Evolutionary conservation across 1,140 invertebrate genomes (phyloP), one percentile per base, ranked within the genome.

Genomic region (Tetranychus urticae): DNA sequence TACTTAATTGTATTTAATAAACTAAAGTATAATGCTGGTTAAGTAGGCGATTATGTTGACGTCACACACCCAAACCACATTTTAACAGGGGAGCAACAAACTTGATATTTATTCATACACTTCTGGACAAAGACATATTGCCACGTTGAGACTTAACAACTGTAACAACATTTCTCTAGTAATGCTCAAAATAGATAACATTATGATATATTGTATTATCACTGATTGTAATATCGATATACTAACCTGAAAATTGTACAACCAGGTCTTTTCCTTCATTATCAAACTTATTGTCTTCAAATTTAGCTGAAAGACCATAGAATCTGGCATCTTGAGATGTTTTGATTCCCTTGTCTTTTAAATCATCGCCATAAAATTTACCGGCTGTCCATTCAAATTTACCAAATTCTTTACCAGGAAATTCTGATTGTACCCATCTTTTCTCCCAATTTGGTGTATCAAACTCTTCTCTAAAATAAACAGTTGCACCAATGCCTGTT

Each of bases 261-360:
- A 69, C 64, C 37, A 69, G 45, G 23, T 68, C 66, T 70, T 97
- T 97, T 59, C 82, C 88, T 70, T 92, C 83, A 70, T 97, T 98
- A 61, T 80, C 82, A 76, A 98, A 96, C n/a, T 52, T 52, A 52
- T 52, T 52, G 31, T 64, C 55, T 57, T 81, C 78, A 72, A 99
- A 97, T 72, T 94, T 97, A 52, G 77, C 80, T 36, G 92, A 97
- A 1, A 94, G 68, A 12, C 88, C 93, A 73, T 99, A 99, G 75
- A 98, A 98, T 65, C 86, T 81, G 2, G 93, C 93, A 78, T 99
- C 93, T 74, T 97, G 81, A 1, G 87, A 88, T 7, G 93, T 97
- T 73, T 94, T 84, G 61, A 97, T 79, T 76, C 91, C 91, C 13
- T 60, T 60, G 35, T 60, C 73, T 64, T 82, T 81, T 68, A 92